Conservation (phyloP, 2,888 invertebrate species). For the Acronicta leporina region DNA sequence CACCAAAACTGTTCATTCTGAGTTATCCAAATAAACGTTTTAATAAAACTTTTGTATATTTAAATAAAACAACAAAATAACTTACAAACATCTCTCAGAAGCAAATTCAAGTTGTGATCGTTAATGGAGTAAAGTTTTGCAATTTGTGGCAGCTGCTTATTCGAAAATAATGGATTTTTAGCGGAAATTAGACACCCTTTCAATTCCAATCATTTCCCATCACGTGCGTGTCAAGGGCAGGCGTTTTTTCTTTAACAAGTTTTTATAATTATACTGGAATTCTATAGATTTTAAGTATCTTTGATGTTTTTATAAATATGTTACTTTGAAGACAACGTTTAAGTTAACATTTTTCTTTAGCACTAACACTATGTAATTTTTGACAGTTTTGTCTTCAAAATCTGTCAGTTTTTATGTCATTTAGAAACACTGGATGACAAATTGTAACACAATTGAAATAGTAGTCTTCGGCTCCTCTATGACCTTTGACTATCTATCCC, state of each 20-base stretch:
- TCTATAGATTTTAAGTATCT: too few species aligned
- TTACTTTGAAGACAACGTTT: too few species aligned
- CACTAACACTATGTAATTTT: too few species aligned
- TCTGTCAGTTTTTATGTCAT: too few species aligned
- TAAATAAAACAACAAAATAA: slow-evolving; percentile 63
- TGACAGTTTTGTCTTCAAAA: too few species aligned
- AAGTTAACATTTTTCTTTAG: too few species aligned
- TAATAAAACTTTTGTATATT: slow-evolving; percentile 57
- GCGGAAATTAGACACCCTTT: slow-evolving; percentile 72
- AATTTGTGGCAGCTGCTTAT: slow-evolving; percentile 66
- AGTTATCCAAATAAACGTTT: slow-evolving; percentile 43
- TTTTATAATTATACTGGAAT: too few species aligned
- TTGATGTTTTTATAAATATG: too few species aligned
- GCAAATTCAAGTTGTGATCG: slow-evolving; percentile 62
- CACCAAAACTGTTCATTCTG: slow-evolving; percentile 17
- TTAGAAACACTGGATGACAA: too few species aligned
- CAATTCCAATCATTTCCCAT: slow-evolving; percentile 54
- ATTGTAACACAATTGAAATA: too few species aligned
- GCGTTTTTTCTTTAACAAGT: slow-evolving; percentile 19
- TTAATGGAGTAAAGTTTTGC: slow-evolving; percentile 74
- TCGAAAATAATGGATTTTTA: slow-evolving; percentile 73
- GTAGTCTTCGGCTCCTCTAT: too few species aligned
- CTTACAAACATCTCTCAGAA: slow-evolving; percentile 61
- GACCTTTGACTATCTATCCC: too few species aligned
- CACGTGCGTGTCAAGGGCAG: slow-evolving; percentile 47